Evolutionary conservation across 2,888 invertebrate species (phyloP), one percentile per base, ranked within the genome.

Genomic region (Therioaphis trifolii): DNA sequence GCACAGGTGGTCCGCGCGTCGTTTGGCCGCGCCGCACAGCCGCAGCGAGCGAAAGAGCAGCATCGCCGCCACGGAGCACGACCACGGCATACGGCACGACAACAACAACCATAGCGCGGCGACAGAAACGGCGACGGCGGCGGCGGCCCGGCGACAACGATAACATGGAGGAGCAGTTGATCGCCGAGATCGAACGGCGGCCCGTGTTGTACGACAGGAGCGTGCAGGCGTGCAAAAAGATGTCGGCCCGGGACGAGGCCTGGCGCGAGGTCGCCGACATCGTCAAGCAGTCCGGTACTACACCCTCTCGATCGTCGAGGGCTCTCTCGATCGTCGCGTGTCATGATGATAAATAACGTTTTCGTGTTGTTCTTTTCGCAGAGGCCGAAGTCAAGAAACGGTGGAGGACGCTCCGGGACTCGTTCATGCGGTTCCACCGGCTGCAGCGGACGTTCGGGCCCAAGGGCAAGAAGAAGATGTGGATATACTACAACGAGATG

Each of bases 221-320:
- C 82, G 82, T 82, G 63, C 82, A 82, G 63, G 82, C 82, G 82
- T 82, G 82, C 74, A 82, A 82, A 74, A 82, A 82, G 35, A 82
- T 82, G 82, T 82, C 82, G 35, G 82, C 82, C n/a, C 46, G 82
- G 61, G 82, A 82, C 72, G 82, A 82, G 11, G 82, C 82, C 12
- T 82, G 82, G 82, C 82, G 82, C 63, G 82, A 82, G 63, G 82
- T 82, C 24, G 82, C 82, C 49, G 82, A 82, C 46, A 82, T 82
- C 21, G 52, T 82, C 35, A 82, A 82, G 35, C 82, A 82, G 18
- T 61, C 82, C 49, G 82, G 82, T 82, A 80, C 71, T n/a, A n/a
- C 43, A 9, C n/a, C n/a, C n/a, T n/a, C n/a, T n/a, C n/a, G n/a
- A n/a, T n/a, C n/a, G n/a, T n/a, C n/a, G 43, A 24, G 27, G 18